Base-by-base conservation (phyloP, 2,797 vertebrate species). In the Ptychobarbus kaznakovi region DNA sequence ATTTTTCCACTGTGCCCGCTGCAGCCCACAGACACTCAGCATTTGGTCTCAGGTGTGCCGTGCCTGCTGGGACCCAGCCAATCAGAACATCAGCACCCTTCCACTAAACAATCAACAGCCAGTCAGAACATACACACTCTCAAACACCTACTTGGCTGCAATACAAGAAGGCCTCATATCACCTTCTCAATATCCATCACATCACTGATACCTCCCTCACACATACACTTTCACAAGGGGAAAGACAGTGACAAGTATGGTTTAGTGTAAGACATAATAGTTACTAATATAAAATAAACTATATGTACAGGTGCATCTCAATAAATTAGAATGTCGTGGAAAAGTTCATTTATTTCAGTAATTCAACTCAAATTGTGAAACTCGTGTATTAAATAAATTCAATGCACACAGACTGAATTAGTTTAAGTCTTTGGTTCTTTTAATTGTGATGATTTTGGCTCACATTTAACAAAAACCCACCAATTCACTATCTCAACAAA, bases 1-100 rank as follows among this genome's bases (percentile, higher is more conserved):
- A 79, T 82, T 90, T 91, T 92, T 90, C 90, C 87, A 84, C 70
- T 86, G 81, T 87, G 83, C 56, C 79, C 12, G 46, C 83, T 83
- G 72, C 84, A 87, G 86, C 76, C 63, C 35, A 70, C 80, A 82
- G 58, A 82, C 61, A 83, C 44, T 76, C 68, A 83, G 32, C 80
- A 72, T 66, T 42, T 32, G 42, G 84, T 83, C 73, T 81, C 88
- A 87, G 88, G 88, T 89, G 86, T 81, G 65, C 65, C 63, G 49
- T 56, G 72, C 42, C 72, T 46, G 49, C 82, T 77, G 82, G 65
- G 53, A 8, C 49, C 25, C 72, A 72, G 78, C 86, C 82, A 87
- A 76, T 87, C 46, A 75, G 22, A 83, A 46, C 40, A 74, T 46
- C 32, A 72, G 40, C 42, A 73, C 68, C 42, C 38, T 72, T 35